A percentile compares a stretch with the other conserved stretches of the same genome.
Evolutionary conservation across 2,888 invertebrate species (phyloP).

Genomic region (Ennomos fuscantarius): DNA sequence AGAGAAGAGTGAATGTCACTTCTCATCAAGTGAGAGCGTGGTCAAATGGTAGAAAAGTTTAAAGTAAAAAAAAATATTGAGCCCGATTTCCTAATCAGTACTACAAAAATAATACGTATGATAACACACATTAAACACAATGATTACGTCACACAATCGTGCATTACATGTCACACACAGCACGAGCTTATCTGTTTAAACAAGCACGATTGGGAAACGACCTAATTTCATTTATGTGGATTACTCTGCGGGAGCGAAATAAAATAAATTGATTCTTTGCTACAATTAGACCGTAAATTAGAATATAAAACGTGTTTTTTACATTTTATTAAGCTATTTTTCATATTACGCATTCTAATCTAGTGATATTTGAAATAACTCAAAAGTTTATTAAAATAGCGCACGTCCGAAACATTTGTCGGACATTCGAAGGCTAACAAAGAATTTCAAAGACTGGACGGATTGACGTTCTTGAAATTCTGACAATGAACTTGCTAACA

Average conservation of each 20-base stretch:
- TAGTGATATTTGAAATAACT: constrained; percentile 15
- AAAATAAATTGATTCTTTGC: constrained; percentile 43
- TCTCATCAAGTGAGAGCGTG: too few species aligned
- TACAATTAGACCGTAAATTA: constrained; percentile 43
- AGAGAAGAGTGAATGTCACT: too few species aligned
- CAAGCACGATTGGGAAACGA: constrained; percentile 38
- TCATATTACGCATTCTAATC: constrained; percentile 32
- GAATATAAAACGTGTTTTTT: constrained; percentile 46
- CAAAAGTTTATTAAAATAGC: constrained; percentile 33
- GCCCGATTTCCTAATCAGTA: constrained; percentile 14
- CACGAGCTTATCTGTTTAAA: constrained; percentile 44
- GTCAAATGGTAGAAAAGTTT: too few species aligned
- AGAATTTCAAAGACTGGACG: constrained; percentile 18
- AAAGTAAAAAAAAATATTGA: too few species aligned
- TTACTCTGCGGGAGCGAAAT: constrained; percentile 33
- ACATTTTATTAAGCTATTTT: constrained; percentile 38
- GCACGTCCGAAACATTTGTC: constrained; percentile 14
- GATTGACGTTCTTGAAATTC: constrained; percentile 21
- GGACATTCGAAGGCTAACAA: constrained; percentile 27
- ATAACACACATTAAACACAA: neutral
- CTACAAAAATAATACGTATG: constrained; percentile 7
- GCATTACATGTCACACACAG: constrained; percentile 16
- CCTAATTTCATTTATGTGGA: constrained; percentile 43
- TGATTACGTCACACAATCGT: constrained; percentile 29
- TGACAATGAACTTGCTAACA: constrained; percentile 23